A percentile compares a stretch with the other conserved stretches of the same genome.
phyloP scores from a whole-genome alignment of 2,113 vertebrate species.

The Aphyosemion australe region DNA sequence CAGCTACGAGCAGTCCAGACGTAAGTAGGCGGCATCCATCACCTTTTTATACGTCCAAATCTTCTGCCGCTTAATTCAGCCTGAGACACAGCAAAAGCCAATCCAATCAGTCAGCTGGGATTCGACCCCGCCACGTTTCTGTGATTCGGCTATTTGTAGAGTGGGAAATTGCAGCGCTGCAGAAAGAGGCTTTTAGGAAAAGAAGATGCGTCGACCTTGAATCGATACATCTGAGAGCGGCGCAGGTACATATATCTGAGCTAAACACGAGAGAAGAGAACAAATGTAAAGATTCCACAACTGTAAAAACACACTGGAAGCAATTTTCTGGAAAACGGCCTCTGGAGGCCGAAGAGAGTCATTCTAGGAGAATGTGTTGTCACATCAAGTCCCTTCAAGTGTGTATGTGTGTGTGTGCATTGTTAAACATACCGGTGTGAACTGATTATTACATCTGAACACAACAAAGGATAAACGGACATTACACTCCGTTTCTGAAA shows the following conservation, averaged over 20 bases:
- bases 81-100: constrained; percentile 58
- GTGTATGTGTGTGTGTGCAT: neutral
- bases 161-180: constrained; percentile 43
- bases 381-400: no score
- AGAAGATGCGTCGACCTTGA: neutral
- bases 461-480: constrained; percentile 21
- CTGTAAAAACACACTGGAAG: no score
- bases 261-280: constrained; percentile 7
- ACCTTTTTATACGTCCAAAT: constrained; percentile 59
- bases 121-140: constrained; percentile 50
- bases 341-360: constrained; percentile 16
- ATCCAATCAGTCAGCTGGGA: constrained; percentile 64
- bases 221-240: constrained; percentile 25
- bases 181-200: constrained; percentile 15
- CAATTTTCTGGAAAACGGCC: constrained; percentile 15
- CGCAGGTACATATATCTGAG: constrained; percentile 20
- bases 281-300: no score
- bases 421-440: constrained; percentile 42
- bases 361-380: constrained; percentile 45
- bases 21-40: constrained; percentile 60
- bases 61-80: constrained; percentile 52
- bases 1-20: constrained; percentile 55
- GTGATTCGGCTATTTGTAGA: constrained; percentile 41
- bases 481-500: constrained; percentile 23
- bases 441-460: constrained; percentile 36